phyloP scores from a whole-genome alignment of 2,888 invertebrate genomes.

The Ptychoptera albimana region DNA sequence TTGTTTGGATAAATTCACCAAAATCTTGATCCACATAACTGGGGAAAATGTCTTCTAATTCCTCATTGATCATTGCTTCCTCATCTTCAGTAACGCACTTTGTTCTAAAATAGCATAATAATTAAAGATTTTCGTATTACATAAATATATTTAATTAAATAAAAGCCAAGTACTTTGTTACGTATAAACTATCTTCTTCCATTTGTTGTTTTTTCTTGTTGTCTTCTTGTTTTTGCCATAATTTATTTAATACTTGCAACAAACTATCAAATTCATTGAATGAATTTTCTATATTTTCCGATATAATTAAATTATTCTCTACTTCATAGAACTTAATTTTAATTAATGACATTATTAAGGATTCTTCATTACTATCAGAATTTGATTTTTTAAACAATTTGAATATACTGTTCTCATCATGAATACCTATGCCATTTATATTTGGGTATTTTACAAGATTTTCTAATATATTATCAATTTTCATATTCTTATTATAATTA shows the following conservation, averaged over 20 bases:
- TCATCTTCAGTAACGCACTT: constrained; percentile 51
- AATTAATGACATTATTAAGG: constrained; percentile 34
- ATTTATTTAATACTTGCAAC: constrained; percentile 42
- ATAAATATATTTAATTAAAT: constrained; percentile 4
- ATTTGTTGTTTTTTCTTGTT: constrained; percentile 46
- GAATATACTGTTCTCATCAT: constrained; percentile 15
- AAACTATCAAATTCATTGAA: constrained; percentile 37
- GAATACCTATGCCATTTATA: constrained; percentile 10
- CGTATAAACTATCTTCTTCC: constrained; percentile 64
- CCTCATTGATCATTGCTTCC: constrained; percentile 44
- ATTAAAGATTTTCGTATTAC: no score
- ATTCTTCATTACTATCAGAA: constrained; percentile 18
- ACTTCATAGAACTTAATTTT: constrained; percentile 55
- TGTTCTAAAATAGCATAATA: constrained; percentile 28
- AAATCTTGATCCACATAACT: constrained; percentile 52
- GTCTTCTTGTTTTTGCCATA: constrained; percentile 65
- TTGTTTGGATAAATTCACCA: constrained; percentile 40
- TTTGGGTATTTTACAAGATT: constrained; percentile 24
- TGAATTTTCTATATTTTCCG: constrained; percentile 31
- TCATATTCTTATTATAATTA: constrained; percentile 14
- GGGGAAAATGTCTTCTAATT: constrained; percentile 55
- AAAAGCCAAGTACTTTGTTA: constrained; percentile 39
- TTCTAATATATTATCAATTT: constrained; percentile 16
- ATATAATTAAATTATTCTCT: constrained; percentile 43
- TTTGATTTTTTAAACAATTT: constrained; percentile 16